phyloP scores from a whole-genome alignment of 2,888 invertebrate species.

The Euplagia quadripunctaria region DNA sequence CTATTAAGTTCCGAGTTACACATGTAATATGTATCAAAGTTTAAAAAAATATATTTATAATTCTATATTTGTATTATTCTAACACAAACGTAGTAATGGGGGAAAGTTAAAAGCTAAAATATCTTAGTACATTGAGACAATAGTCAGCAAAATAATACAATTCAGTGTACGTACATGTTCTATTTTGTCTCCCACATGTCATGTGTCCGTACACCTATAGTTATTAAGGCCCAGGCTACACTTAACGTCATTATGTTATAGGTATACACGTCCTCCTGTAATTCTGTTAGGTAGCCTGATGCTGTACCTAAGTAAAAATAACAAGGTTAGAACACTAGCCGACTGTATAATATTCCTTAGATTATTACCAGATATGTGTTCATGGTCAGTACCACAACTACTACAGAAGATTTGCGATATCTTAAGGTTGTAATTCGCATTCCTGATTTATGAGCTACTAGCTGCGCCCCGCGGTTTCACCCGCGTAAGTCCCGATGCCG shows the following conservation, averaged over 20 bases:
- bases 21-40: too few relatives aligned
- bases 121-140: neutral
- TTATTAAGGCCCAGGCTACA: constrained; percentile 36
- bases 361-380: neutral
- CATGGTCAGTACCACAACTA: neutral
- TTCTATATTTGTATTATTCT: too few relatives aligned
- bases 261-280: constrained; percentile 11
- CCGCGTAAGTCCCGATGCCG: too few relatives aligned
- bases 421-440: neutral
- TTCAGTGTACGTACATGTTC: neutral
- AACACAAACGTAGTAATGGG: too few relatives aligned
- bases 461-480: too few relatives aligned
- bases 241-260: constrained; percentile 45
- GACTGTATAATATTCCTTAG: neutral
- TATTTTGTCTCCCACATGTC: neutral
- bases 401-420: neutral
- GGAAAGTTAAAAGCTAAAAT: neutral
- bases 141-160: neutral
- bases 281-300: constrained; percentile 8
- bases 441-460: too few relatives aligned
- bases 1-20: too few relatives aligned
- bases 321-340: constrained; percentile 4
- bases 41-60: too few relatives aligned
- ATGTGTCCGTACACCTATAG: constrained; percentile 1
- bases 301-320: constrained; percentile 15